Conservation (phyloP, 1,140 invertebrate species). For the Procambarus clarkii region DNA sequence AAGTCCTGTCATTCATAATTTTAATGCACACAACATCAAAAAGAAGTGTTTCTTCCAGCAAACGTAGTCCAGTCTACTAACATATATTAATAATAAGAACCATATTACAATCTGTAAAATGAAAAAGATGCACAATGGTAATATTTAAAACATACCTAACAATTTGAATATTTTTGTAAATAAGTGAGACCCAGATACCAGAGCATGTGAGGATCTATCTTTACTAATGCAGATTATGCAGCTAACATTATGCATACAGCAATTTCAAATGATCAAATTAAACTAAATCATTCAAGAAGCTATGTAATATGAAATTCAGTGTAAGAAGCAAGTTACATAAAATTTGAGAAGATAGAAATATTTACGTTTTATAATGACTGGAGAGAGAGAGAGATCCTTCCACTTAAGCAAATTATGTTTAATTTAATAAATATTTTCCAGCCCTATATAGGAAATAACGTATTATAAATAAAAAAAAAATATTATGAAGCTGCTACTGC, state of each 20-base stretch:
- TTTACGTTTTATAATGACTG: neutral
- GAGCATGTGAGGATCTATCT: neutral
- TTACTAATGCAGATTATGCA: neutral
- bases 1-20: neutral
- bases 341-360: neutral
- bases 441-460: neutral
- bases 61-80: neutral
- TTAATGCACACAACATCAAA: neutral
- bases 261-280: neutral
- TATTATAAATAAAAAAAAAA: neutral
- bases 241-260: neutral
- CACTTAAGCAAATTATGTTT: neutral
- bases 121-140: neutral
- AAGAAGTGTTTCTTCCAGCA: neutral
- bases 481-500: slow-evolving; percentile 14
- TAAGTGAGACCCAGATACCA: neutral
- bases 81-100: neutral
- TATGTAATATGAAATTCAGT: neutral
- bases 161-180: neutral
- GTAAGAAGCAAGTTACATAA: neutral
- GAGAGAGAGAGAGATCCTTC: neutral
- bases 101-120: neutral
- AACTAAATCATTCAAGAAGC: neutral
- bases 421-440: neutral
- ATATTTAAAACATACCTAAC: neutral